These are phyloP conservation scores for Pseudorasbora parva DNA, from an alignment of 2,113 vertebrate species.

Conservation along the genomic window DNA sequence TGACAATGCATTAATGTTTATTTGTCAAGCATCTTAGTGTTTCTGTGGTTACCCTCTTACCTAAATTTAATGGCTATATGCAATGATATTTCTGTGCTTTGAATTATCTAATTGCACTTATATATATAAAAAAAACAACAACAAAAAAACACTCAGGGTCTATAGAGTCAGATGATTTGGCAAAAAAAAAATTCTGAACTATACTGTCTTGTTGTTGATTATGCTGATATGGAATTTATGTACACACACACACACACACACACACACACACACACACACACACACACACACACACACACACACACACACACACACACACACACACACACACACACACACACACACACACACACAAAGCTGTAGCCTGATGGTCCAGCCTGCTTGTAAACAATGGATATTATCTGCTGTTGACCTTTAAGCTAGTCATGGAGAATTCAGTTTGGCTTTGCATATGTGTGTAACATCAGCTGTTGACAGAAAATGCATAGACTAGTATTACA, in stretches of 20 bases:
- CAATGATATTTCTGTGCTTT: not conserved
- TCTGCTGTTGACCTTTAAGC: constrained; percentile 18
- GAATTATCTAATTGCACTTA: not conserved
- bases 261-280: not conserved
- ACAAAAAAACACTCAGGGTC: not conserved
- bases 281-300: not conserved
- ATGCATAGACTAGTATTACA: not conserved
- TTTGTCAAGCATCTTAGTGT: not conserved
- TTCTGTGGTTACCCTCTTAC: not conserved
- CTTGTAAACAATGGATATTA: constrained; percentile 7
- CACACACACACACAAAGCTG: not conserved
- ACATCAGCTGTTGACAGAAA: constrained; percentile 13
- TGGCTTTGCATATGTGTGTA: not conserved
- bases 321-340: not conserved
- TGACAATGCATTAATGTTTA: too few relatives aligned
- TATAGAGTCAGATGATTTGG: not conserved
- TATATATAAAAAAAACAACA: not conserved
- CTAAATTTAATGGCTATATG: not conserved
- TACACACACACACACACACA: not conserved
- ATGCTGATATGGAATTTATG: constrained; percentile 3
- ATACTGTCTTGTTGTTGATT: not conserved
- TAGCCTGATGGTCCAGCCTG: not conserved
- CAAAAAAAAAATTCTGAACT: not conserved
- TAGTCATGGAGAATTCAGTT: constrained; percentile 15
- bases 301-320: too few relatives aligned